A percentile compares a stretch with the other conserved stretches of the same genome.
Conservation (phyloP, 2,113 vertebrate species). For the Tautogolabrus adspersus region DNA sequence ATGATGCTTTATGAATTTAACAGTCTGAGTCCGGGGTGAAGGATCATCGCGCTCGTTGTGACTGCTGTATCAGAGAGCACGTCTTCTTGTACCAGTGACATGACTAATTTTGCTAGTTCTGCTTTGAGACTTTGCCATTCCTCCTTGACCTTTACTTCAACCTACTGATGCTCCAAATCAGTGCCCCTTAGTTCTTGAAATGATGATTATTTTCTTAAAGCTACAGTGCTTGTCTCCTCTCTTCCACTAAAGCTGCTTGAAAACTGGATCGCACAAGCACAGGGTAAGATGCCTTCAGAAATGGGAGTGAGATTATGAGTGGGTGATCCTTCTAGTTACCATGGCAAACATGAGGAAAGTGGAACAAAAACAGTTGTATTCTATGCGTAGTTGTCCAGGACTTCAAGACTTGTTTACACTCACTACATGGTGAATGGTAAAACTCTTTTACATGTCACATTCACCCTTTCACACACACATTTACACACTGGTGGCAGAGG, state of each 20-base stretch:
- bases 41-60: constrained; percentile 29
- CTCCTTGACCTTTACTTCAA: constrained; percentile 1
- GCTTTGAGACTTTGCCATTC: background rate
- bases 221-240: background rate
- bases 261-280: background rate
- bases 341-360: background rate
- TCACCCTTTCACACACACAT: too few relatives aligned
- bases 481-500: too few relatives aligned
- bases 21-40: background rate
- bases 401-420: too few relatives aligned
- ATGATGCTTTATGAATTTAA: background rate
- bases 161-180: background rate
- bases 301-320: too few relatives aligned
- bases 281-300: background rate
- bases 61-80: constrained; percentile 24
- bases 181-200: background rate
- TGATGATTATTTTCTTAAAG: background rate
- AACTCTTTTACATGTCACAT: too few relatives aligned
- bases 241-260: background rate
- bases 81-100: constrained; percentile 8
- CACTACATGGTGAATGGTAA: too few relatives aligned
- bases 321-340: background rate
- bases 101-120: constrained; percentile 16
- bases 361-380: background rate
- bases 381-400: background rate